Evolutionary conservation across 2,113 vertebrate genomes (phyloP), one percentile per base, ranked within the genome.

Genomic region (Festucalex cinctus): DNA sequence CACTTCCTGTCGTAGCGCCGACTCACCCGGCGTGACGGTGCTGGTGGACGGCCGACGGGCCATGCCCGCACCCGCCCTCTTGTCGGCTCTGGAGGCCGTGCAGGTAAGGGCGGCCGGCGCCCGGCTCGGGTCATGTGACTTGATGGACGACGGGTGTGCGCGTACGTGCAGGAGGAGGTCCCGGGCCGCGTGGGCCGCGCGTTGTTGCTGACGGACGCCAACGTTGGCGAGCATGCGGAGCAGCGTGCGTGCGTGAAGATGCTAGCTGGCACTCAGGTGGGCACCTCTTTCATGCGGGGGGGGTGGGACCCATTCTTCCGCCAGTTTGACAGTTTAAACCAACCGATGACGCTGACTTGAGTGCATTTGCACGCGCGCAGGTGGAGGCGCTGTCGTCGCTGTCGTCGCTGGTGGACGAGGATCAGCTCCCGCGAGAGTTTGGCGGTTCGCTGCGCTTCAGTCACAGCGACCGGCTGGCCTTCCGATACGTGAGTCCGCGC

Each of bases 401-500:
- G 22, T 94, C 95, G 79, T 91, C 93, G 76, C 91, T 94, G 17
- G 87, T 98, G 73, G 94, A 95, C 20, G 76, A 76, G 19, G 78
- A 81, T 0, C 94, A 93, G 77, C 89, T 99, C 74, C 95, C 96
- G 14, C 43, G 62, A 0, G 89, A 94, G 12, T 85, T 95, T 4
- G 93, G 95, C 28, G 97, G 97, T 37, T 85, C 86, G n/a, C 91
- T 95, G 68, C 89, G 79, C 1, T 98, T 95, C 73, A 93, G 91
- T 64, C 96, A 98, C 78, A 88, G 66, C 79, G 89, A 89, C 87
- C 98, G 96, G 97, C 14, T 97, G 28, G 78, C 76, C 80, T 98
- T 98, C 88, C 92, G 94, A 83, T 91, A 81, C 90, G 97, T 97
- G 75, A 93, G 95, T 78, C 2, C 37, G 35, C 22, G 17, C n/a